Evolutionary conservation across 2,888 invertebrate genomes (phyloP).

Genomic region (Drosophila mimica): DNA sequence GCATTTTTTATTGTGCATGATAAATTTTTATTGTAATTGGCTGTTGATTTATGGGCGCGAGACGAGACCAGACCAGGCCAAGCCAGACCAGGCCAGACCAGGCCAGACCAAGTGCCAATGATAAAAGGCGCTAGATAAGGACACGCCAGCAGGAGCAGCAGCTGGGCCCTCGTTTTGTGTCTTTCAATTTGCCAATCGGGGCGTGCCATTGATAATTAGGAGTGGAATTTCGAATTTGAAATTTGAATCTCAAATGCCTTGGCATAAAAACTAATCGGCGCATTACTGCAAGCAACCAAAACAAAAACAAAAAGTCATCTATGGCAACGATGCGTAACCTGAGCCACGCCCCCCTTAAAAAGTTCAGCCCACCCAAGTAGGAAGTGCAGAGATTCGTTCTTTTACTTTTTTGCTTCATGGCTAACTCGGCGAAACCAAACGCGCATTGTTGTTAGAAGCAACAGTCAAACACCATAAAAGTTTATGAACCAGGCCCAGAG

Average conservation of each 20-base stretch:
- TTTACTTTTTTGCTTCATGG: constrained; percentile 36
- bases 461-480: constrained; percentile 74
- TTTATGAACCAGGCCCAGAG: constrained; percentile 60
- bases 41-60: constrained; percentile 74
- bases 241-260: constrained; percentile 31
- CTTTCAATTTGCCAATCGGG: constrained; percentile 67
- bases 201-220: constrained; percentile 54
- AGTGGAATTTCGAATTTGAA: constrained; percentile 16
- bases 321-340: constrained; percentile 72
- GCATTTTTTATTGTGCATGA: constrained; percentile 78
- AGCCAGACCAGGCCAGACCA: neutral
- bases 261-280: constrained; percentile 70
- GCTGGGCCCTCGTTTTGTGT: neutral
- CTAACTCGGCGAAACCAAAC: constrained; percentile 63
- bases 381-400: constrained; percentile 55
- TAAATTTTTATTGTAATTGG: constrained; percentile 81
- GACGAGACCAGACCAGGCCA: constrained; percentile 6
- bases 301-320: constrained; percentile 47
- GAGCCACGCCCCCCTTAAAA: constrained; percentile 33
- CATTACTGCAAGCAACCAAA: constrained; percentile 33
- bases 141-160: neutral
- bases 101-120: constrained; percentile 7
- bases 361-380: constrained; percentile 68
- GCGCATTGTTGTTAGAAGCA: constrained; percentile 64
- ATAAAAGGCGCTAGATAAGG: constrained; percentile 65